Conservation (phyloP, 2,888 invertebrate species). For the Ligdia adustata region DNA sequence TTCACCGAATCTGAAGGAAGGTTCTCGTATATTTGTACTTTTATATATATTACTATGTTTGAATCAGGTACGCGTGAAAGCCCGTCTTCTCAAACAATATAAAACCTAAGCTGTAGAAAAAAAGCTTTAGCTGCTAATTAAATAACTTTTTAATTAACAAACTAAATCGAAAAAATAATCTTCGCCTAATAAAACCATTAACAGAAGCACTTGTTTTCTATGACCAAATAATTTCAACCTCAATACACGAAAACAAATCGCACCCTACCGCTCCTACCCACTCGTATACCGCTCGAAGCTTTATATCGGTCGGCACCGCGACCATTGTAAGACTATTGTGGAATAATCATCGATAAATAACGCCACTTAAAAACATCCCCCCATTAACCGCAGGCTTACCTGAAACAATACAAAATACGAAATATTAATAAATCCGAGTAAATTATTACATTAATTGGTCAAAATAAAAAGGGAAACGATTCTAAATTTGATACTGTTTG, state of each 20-base stretch:
- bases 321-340: slow-evolving; percentile 24
- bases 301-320: neutral
- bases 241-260: slow-evolving; percentile 24
- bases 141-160: no score
- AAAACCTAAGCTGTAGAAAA: no score
- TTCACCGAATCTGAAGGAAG: no score
- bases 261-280: slow-evolving; percentile 7
- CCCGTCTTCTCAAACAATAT: no score
- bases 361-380: slow-evolving; percentile 35
- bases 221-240: slow-evolving; percentile 15
- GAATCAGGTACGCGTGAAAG: no score
- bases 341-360: slow-evolving; percentile 34
- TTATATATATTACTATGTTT: no score
- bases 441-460: slow-evolving; percentile 31
- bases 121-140: no score
- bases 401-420: slow-evolving; percentile 54
- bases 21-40: no score
- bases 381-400: slow-evolving; percentile 49
- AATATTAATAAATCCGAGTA: slow-evolving; percentile 43
- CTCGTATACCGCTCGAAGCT: neutral
- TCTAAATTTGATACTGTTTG: slow-evolving; percentile 8
- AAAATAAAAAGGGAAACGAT: slow-evolving; percentile 8
- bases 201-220: slow-evolving; percentile 14
- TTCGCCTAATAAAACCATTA: no score
- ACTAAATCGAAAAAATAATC: no score